Conservation (phyloP, 1,140 invertebrate species). For the Trichonephila clavipes region DNA sequence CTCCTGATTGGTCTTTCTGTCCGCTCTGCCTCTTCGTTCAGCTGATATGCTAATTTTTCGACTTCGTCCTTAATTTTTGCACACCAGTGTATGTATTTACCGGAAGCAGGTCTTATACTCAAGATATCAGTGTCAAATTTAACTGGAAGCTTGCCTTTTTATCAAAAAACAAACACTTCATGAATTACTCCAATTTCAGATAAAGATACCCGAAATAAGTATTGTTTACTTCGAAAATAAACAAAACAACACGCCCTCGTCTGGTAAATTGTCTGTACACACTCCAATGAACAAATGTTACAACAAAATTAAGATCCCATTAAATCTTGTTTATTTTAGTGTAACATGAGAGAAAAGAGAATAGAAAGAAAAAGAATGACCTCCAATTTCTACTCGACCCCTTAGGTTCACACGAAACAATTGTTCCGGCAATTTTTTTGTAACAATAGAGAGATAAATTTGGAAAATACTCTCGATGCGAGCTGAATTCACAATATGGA, state of each 20-base stretch:
- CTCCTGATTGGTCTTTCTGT: too few relatives aligned
- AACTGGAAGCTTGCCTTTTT: background rate
- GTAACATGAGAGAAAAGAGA: background rate
- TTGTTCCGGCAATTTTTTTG: conserved; percentile 3
- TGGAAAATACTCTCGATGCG: background rate
- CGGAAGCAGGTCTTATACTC: too few relatives aligned
- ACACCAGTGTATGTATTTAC: too few relatives aligned
- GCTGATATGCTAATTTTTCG: too few relatives aligned
- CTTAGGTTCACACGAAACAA: background rate
- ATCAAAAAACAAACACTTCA: background rate
- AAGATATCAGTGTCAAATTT: too few relatives aligned
- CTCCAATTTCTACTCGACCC: conserved; percentile 1
- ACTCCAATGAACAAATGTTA: conserved; percentile 18
- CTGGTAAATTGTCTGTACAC: background rate
- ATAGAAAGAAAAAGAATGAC: conserved; percentile 1
- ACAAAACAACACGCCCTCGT: background rate
- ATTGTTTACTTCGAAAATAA: background rate
- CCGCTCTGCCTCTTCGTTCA: too few relatives aligned
- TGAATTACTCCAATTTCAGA: background rate
- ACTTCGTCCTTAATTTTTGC: too few relatives aligned
- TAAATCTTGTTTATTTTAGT: background rate
- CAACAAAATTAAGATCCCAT: conserved; percentile 1
- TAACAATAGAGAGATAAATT: conserved; percentile 43
- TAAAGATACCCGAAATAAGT: background rate
- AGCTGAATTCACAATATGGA: background rate